phyloP scores from a whole-genome alignment of 2,888 invertebrate genomes.

The Leptinotarsa tumamoca region DNA sequence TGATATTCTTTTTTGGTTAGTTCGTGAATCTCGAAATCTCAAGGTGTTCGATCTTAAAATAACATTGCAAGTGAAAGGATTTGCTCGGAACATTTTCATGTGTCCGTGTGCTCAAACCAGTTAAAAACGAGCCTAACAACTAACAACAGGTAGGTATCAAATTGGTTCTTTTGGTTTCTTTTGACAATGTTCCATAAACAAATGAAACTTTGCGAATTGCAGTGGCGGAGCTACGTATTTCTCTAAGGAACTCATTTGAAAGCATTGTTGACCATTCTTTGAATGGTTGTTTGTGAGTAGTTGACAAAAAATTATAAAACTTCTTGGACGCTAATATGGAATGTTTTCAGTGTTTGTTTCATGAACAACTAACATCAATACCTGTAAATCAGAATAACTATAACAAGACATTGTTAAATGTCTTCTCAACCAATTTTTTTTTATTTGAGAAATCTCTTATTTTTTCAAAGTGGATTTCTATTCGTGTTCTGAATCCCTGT shows the following conservation, averaged over 20 bases:
- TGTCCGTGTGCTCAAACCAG: conserved; percentile 25
- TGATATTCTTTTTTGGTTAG: conserved; percentile 30
- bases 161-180: conserved; percentile 29
- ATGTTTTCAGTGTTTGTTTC: too few species aligned
- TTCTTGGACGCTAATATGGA: too few species aligned
- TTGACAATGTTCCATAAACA: conserved; percentile 27
- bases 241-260: not conserved
- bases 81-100: conserved; percentile 29
- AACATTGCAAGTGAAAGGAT: conserved; percentile 36
- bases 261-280: not conserved
- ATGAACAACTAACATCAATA: too few species aligned
- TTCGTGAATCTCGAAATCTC: conserved; percentile 14
- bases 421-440: too few species aligned
- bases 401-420: too few species aligned
- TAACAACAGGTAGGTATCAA: conserved; percentile 41
- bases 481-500: too few species aligned
- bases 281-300: not conserved
- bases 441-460: too few species aligned
- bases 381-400: too few species aligned
- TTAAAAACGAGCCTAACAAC: conserved; percentile 35
- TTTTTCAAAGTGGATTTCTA: too few species aligned
- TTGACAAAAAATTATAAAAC: too few species aligned
- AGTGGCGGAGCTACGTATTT: conserved; percentile 20
- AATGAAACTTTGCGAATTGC: conserved; percentile 24
- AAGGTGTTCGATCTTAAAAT: conserved; percentile 26